A percentile compares a stretch with the other conserved stretches of the same genome.
Conservation (phyloP, 2,113 vertebrate genomes). For the Aegotheles bennettii region DNA sequence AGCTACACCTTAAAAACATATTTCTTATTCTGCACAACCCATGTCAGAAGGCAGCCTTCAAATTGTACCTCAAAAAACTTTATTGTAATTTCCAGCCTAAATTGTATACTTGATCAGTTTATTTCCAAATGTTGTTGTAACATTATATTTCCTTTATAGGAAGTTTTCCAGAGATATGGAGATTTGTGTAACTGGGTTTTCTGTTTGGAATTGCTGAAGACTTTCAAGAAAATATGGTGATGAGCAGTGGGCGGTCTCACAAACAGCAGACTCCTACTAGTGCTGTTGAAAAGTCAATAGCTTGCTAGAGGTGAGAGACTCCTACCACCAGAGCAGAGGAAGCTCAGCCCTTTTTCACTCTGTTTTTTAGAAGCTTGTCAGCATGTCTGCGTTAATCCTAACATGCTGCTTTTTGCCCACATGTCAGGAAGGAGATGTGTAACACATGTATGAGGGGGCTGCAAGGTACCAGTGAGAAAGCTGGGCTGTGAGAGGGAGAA, state of each 20-base stretch:
- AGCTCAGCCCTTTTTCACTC: neutral
- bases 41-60: neutral
- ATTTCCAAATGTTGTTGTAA: neutral
- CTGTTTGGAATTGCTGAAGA: neutral
- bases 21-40: neutral
- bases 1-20: neutral
- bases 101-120: neutral
- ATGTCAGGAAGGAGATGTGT: neutral
- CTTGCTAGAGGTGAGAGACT: neutral
- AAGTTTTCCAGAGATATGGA: neutral
- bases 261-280: neutral
- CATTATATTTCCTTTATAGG: neutral
- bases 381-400: neutral
- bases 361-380: neutral
- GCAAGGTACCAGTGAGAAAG: neutral
- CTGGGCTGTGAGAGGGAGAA: neutral
- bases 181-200: neutral
- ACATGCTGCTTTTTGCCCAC: neutral
- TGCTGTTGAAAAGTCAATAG: neutral
- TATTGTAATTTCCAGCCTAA: neutral
- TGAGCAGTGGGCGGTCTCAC: neutral
- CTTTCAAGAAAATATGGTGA: neutral
- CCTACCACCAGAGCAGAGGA: neutral
- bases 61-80: neutral
- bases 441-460: accelerated